A percentile compares a stretch with the other conserved stretches of the same genome.
Evolutionary conservation across 2,888 invertebrate species (phyloP).

Genomic region (Drosophila koepferae): DNA sequence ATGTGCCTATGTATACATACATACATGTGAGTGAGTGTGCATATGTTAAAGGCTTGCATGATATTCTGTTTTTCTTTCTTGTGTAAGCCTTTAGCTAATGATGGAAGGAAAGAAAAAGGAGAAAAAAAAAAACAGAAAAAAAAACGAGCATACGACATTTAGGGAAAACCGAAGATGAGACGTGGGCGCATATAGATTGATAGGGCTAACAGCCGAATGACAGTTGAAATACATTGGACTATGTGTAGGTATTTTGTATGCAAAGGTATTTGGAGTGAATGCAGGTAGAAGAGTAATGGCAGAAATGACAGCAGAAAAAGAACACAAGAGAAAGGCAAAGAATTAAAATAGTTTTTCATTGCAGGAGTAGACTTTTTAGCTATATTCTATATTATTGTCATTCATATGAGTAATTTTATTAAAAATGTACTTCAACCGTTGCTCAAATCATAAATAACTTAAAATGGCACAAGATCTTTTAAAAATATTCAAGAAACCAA

Average conservation of each 20-base stretch:
- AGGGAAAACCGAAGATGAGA: slow-evolving; percentile 10
- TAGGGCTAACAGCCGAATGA: slow-evolving; percentile 12
- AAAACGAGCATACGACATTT: slow-evolving; percentile 61
- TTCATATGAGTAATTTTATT: not conserved
- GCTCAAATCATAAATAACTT: not conserved
- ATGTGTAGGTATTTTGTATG: no score
- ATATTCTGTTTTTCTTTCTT: slow-evolving; percentile 72
- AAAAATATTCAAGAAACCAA: no score
- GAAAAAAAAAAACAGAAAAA: not conserved
- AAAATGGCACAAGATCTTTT: no score
- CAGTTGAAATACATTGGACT: slow-evolving; percentile 7
- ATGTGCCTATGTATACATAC: slow-evolving; percentile 28
- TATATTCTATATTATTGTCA: not conserved
- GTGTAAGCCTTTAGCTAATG: slow-evolving; percentile 77
- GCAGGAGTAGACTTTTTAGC: no score
- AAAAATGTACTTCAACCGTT: not conserved
- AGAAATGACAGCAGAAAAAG: not conserved
- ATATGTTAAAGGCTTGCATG: slow-evolving; percentile 63
- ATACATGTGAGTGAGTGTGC: slow-evolving; percentile 19
- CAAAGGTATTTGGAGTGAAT: no score
- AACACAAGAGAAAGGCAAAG: not conserved
- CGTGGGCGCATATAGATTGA: slow-evolving; percentile 43
- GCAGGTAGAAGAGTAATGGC: no score
- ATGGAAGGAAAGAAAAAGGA: slow-evolving; percentile 41
- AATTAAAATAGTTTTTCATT: not conserved